phyloP scores from a whole-genome alignment of 1,140 invertebrate genomes.

The Drosophila micromelanica region DNA sequence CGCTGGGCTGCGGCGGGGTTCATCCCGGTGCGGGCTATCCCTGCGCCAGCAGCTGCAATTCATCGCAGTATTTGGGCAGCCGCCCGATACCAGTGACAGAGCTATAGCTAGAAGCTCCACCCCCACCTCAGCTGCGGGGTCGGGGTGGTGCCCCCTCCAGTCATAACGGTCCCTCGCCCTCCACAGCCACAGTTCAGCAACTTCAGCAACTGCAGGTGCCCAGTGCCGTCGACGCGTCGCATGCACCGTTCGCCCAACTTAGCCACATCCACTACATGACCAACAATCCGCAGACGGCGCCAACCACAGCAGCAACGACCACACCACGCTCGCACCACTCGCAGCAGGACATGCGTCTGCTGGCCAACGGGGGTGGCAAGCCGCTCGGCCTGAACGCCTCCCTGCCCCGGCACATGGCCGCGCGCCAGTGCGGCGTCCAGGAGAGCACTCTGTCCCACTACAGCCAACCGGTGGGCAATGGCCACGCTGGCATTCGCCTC shows the following conservation, averaged over 20 bases:
- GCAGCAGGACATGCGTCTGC: slow-evolving; percentile 74
- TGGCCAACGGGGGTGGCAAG: slow-evolving; percentile 63
- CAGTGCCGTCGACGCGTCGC: slow-evolving; percentile 54
- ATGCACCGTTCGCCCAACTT: slow-evolving; percentile 78
- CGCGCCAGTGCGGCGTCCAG: slow-evolving; percentile 45
- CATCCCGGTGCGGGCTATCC: slow-evolving; percentile 50
- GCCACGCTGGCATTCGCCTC: slow-evolving; percentile 57
- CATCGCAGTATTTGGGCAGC: slow-evolving; percentile 85
- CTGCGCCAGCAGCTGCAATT: slow-evolving; percentile 56
- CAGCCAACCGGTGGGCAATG: slow-evolving; percentile 76
- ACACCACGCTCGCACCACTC: slow-evolving; percentile 58
- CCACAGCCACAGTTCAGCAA: slow-evolving; percentile 30
- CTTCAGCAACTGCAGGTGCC: slow-evolving; percentile 80
- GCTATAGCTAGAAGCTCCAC: slow-evolving; percentile 93
- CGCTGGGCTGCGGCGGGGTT: slow-evolving; percentile 55
- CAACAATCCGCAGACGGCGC: slow-evolving; percentile 53
- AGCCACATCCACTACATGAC: slow-evolving; percentile 84
- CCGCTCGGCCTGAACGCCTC: slow-evolving; percentile 41
- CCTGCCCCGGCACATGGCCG: slow-evolving; percentile 54
- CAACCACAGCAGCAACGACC: slow-evolving; percentile 1
- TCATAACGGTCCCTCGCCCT: slow-evolving; percentile 36
- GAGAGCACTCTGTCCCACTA: slow-evolving; percentile 78
- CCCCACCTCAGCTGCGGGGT: slow-evolving; percentile 83
- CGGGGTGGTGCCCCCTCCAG: slow-evolving; percentile 67
- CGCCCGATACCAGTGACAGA: slow-evolving; percentile 94